A percentile compares a stretch with the other conserved stretches of the same genome.
Conservation (phyloP, 2,113 vertebrate genomes). For the Illadopsis cleaveri region DNA sequence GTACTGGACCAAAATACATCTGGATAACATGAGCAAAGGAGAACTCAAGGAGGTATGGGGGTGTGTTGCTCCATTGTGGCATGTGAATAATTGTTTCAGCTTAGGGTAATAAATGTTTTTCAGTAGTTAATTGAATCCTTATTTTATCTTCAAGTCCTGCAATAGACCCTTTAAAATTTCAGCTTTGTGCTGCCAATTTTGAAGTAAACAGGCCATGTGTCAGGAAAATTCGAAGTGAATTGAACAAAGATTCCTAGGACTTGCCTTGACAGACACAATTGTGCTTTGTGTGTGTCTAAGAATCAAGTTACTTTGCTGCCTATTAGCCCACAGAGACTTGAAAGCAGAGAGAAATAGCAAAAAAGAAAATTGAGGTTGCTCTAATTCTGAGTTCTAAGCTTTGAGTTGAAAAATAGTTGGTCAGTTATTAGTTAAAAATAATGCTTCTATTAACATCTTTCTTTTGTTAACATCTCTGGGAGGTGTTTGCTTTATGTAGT, state of each 20-base stretch:
- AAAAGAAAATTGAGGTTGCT: not conserved
- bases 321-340: not conserved
- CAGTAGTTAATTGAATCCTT: not conserved
- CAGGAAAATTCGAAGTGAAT: not conserved
- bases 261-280: not conserved
- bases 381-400: not conserved
- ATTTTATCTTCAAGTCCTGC: not conserved
- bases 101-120: not conserved
- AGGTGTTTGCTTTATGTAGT: not conserved
- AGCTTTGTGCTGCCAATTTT: not conserved
- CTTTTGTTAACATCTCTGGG: not conserved
- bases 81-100: not conserved
- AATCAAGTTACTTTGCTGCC: not conserved
- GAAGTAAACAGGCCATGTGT: not conserved
- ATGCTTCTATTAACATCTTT: not conserved
- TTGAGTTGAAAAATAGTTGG: not conserved
- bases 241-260: not conserved
- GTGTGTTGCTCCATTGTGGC: not conserved
- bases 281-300: not conserved
- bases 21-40: slow-evolving; percentile 85
- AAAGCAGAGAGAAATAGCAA: not conserved
- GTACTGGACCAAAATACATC: slow-evolving; percentile 91
- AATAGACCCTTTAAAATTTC: not conserved
- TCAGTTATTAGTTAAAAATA: not conserved
- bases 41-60: slow-evolving; percentile 88